These are phyloP conservation scores for Philaethria dido DNA, from an alignment of 2,888 invertebrate genomes.

Conservation along the genomic window DNA sequence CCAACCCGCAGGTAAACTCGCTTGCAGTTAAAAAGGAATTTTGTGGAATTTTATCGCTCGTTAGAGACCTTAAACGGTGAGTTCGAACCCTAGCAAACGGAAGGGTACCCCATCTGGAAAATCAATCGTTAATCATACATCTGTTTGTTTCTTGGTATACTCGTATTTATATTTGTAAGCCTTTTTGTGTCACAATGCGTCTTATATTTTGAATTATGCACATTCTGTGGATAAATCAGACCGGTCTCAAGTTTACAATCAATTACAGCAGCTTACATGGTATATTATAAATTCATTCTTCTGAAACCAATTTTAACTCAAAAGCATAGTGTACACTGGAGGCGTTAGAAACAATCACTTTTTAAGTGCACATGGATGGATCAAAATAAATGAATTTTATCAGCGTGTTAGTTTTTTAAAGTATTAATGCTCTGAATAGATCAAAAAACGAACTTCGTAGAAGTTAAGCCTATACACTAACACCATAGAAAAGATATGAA, in stretches of 20 bases:
- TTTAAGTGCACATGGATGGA: no score
- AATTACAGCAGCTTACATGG: no score
- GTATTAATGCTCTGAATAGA: neutral
- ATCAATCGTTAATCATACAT: slow-evolving; percentile 33
- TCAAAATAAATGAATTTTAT: no score
- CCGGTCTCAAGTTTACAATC: no score
- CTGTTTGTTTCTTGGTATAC: neutral
- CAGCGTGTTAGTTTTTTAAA: no score
- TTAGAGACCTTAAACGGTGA: slow-evolving; percentile 73
- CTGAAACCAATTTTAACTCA: no score
- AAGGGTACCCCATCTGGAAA: slow-evolving; percentile 31
- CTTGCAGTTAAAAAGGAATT: slow-evolving; percentile 78
- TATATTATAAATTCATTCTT: no score
- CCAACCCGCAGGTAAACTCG: slow-evolving; percentile 79
- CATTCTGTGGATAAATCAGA: no score
- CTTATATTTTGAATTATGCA: no score
- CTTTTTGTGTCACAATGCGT: neutral
- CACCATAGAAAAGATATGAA: neutral
- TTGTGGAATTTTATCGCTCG: slow-evolving; percentile 75
- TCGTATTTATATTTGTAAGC: neutral
- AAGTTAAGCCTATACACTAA: neutral
- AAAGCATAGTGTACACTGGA: no score
- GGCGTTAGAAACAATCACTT: no score
- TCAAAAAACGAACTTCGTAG: no score
- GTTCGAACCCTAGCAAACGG: slow-evolving; percentile 39